These are phyloP conservation scores for Andrena marginata DNA, from an alignment of 2,888 invertebrate species.

Conservation along the genomic window DNA sequence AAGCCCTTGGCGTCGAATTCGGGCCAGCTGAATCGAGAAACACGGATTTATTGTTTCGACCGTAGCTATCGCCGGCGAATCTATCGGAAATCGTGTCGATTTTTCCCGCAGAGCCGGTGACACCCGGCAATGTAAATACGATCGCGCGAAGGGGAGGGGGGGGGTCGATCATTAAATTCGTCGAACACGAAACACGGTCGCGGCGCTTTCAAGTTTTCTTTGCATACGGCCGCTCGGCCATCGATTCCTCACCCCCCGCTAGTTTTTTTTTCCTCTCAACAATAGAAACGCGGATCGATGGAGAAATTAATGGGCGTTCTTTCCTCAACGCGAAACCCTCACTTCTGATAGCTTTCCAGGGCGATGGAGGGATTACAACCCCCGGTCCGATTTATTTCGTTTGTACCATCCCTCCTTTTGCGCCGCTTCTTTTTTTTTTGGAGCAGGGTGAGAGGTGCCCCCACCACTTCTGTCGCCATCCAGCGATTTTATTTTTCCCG, in stretches of 20 bases:
- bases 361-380: constrained; percentile 17
- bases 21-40: neutral
- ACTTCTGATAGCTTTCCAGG: constrained; percentile 25
- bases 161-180: constrained; percentile 46
- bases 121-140: constrained; percentile 31
- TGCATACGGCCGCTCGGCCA: constrained; percentile 28
- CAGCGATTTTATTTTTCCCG: constrained; percentile 27
- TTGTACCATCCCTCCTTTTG: constrained; percentile 10
- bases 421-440: neutral
- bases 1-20: neutral
- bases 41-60: constrained; percentile 20
- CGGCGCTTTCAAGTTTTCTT: constrained; percentile 1
- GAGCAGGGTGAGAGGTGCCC: too few species aligned
- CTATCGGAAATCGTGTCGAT: constrained; percentile 19
- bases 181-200: constrained; percentile 30
- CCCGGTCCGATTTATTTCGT: constrained; percentile 1
- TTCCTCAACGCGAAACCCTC: constrained; percentile 51
- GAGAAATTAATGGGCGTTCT: constrained; percentile 57
- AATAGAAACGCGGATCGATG: constrained; percentile 52
- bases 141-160: neutral
- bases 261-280: constrained; percentile 14
- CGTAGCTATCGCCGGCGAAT: neutral
- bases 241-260: constrained; percentile 1
- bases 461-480: neutral
- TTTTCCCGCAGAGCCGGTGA: constrained; percentile 9